Base-by-base conservation (phyloP, 92 coral and sea anemone species). In the Porites lobata region DNA sequence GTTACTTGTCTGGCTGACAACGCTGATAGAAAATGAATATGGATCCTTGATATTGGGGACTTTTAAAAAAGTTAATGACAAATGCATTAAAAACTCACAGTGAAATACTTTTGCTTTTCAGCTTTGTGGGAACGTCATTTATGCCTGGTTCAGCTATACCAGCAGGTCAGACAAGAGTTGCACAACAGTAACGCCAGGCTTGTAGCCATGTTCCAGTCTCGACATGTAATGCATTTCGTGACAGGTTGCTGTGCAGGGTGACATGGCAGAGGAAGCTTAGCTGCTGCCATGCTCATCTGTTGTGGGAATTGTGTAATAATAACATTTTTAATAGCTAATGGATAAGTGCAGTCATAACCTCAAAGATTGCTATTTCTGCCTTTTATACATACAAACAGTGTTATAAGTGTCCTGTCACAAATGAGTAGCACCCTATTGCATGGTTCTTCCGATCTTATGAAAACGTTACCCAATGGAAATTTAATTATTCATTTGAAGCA, bases 81-180 rank as follows among this genome's bases (percentile, higher is more conserved):
- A 38, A 38, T 38, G 47, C 47, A 4, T 47, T 62, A 7, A 19
- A 20, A 0, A 17, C 18, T n/a, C 10, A 21, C 13, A 32, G 11
- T 8, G 38, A 15, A 4, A 11, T 53, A 52, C 10, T 75, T 59
- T 64, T 1, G 17, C 52, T 67, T 72, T 72, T 19, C 93, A 98
- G 99, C 98, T 56, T 80, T 98, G 87, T 98, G 99, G 99, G 96
- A 96, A 80, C 95, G 96, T 58, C 92, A 98, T 83, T 85, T 93
- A 72, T 92, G 88, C 52, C 83, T 96, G 20, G 93, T 91, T 85
- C 94, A 91, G 85, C 94, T 92, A 63, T 96, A 98, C 90, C 95
- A 96, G 96, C 95, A 98, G 99, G 99, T 98, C 98, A 96, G 99
- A 94, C 96, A 92, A 78, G 99, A 98, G 91, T 91, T 98, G 94